These are phyloP conservation scores for Callipepla squamata DNA, from an alignment of 2,113 vertebrate genomes.

Conservation along the genomic window DNA sequence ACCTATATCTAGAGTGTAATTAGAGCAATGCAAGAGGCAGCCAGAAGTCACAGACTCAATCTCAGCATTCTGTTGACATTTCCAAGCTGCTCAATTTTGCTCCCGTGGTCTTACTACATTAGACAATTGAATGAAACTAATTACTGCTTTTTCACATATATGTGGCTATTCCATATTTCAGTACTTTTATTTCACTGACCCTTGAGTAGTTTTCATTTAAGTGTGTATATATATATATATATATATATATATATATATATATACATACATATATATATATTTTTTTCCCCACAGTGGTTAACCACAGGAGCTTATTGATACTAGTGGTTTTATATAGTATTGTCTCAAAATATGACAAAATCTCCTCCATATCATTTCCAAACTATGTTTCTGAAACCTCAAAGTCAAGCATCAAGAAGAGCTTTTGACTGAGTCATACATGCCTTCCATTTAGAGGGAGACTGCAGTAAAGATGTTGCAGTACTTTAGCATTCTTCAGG, in stretches of 20 bases:
- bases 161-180: background rate
- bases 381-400: background rate
- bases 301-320: background rate
- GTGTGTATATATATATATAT: too few species aligned
- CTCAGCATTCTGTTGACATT: slow-evolving; percentile 55
- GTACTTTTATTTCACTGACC: background rate
- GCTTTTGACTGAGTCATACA: background rate
- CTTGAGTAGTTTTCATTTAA: background rate
- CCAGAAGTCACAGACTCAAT: slow-evolving; percentile 55
- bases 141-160: background rate
- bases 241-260: too few species aligned
- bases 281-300: background rate
- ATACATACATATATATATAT: too few species aligned
- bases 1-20: background rate
- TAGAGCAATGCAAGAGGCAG: slow-evolving; percentile 50
- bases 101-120: slow-evolving; percentile 44
- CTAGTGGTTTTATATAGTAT: background rate
- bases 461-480: background rate
- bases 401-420: background rate
- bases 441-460: background rate
- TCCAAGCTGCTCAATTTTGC: slow-evolving; percentile 61
- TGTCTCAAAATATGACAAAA: background rate
- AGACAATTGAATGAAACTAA: slow-evolving; percentile 23
- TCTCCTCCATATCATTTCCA: background rate
- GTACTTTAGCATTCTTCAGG: background rate